These are phyloP conservation scores for Phlogophora meticulosa DNA, from an alignment of 2,888 invertebrate genomes.

Conservation along the genomic window DNA sequence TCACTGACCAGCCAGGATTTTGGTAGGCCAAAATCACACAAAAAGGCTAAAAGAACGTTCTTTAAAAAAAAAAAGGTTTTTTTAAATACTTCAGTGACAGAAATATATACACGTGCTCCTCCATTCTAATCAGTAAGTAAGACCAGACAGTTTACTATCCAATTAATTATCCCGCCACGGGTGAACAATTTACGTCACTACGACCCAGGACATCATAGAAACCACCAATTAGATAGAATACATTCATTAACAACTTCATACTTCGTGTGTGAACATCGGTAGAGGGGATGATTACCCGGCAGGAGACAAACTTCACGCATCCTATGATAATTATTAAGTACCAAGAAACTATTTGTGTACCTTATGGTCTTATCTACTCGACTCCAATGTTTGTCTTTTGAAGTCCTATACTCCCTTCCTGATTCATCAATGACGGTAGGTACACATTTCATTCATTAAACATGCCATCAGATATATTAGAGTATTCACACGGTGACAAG, in stretches of 20 bases:
- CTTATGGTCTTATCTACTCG: conserved; percentile 15
- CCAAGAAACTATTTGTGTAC: conserved; percentile 15
- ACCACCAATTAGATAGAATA: conserved; percentile 16
- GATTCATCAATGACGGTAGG: too few relatives aligned
- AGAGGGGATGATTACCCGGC: conserved; percentile 23
- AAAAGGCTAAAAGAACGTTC: too few relatives aligned
- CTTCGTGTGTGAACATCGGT: conserved; percentile 41
- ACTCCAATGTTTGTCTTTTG: conserved; percentile 47
- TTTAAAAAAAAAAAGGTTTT: too few relatives aligned
- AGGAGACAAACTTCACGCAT: conserved; percentile 18
- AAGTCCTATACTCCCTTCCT: neutral
- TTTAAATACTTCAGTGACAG: too few relatives aligned
- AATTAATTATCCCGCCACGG: neutral
- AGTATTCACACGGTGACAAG: too few relatives aligned
- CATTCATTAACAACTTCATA: conserved; percentile 18
- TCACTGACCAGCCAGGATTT: too few relatives aligned
- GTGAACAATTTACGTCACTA: too few relatives aligned
- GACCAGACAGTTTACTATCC: neutral
- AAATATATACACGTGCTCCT: neutral
- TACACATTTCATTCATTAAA: too few relatives aligned
- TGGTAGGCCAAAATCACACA: too few relatives aligned
- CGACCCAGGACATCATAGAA: neutral
- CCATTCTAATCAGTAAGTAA: neutral
- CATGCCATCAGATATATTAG: too few relatives aligned
- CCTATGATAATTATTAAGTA: conserved; percentile 30